These are phyloP conservation scores for Cryptocephalus moraei DNA, from an alignment of 2,888 invertebrate species.

Conservation along the genomic window DNA sequence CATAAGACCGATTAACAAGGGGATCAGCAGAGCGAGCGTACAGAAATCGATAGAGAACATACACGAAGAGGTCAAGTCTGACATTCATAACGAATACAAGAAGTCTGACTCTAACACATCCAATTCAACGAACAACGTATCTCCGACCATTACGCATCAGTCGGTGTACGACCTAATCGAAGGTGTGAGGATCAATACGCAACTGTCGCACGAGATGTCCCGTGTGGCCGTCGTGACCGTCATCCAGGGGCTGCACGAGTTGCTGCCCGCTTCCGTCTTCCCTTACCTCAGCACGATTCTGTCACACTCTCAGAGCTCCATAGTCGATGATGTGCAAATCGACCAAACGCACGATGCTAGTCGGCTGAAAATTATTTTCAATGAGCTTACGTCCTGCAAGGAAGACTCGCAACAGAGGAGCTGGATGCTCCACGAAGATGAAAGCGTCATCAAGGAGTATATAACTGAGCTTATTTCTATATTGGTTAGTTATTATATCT, in stretches of 20 bases:
- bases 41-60: constrained; percentile 30
- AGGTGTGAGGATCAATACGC: constrained; percentile 71
- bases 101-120: constrained; percentile 23
- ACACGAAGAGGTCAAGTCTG: constrained; percentile 27
- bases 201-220: constrained; percentile 77
- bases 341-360: constrained; percentile 79
- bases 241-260: constrained; percentile 42
- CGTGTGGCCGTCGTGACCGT: constrained; percentile 77
- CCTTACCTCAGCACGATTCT: constrained; percentile 47
- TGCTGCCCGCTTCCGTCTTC: constrained; percentile 49
- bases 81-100: constrained; percentile 21
- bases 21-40: constrained; percentile 22
- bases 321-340: constrained; percentile 53
- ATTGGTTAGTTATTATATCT: constrained; percentile 46
- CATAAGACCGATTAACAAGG: constrained; percentile 25
- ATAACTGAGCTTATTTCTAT: constrained; percentile 74
- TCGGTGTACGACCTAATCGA: constrained; percentile 69
- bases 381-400: constrained; percentile 77
- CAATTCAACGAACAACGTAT: constrained; percentile 10
- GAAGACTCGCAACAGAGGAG: constrained; percentile 93
- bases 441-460: constrained; percentile 76
- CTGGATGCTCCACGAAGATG: constrained; percentile 93
- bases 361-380: constrained; percentile 71
- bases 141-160: constrained; percentile 42
- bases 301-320: constrained; percentile 49